Evolutionary conservation across 2,888 invertebrate species (phyloP), one percentile per base, ranked within the genome.

Genomic region (Aporophyla nigra): DNA sequence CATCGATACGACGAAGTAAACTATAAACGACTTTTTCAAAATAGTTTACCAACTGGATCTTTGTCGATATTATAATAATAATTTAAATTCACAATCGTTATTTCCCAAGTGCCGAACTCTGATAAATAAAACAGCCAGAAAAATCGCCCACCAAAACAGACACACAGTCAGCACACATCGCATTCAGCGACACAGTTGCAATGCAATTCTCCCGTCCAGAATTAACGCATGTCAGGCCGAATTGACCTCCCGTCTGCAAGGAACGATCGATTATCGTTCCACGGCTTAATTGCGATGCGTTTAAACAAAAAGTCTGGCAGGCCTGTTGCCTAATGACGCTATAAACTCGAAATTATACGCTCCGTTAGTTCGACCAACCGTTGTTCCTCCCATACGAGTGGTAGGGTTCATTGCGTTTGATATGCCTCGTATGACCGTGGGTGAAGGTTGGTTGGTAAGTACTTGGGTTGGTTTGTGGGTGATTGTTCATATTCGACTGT

Each of bases 271-370:
- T 95, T 95, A 95, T 94, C 94, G 91, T 92, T 94, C 93, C 95
- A 93, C 92, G 92, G 91, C 92, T 94, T 96, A 95, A 95, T 96
- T 95, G 94, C 91, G 91, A 93, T 91, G 92, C 90, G 86, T 86
- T 90, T 88, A 91, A 93, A 93, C 93, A 95, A 95, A 95, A 94
- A 93, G 91, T 91, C 90, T 87, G 89, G 89, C 87, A 89, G 88
- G 89, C 89, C 87, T 93, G 91, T 92, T 93, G 91, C 91, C 93
- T 95, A 95, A 95, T 96, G 94, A 94, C 91, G 92, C 94, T 90
- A 94, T 95, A 95, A 95, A 95, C 90, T 93, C 88, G 91, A 92
- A 94, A 95, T 95, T 94, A 94, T 91, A 94, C 94, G 96, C 91
- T 94, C 94, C 92, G 94, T 92, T 94, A 92, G 90, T 86, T 87